Evolutionary conservation across 2,797 vertebrate genomes (phyloP).

Genomic region (Hydrocynus forskahlii): DNA sequence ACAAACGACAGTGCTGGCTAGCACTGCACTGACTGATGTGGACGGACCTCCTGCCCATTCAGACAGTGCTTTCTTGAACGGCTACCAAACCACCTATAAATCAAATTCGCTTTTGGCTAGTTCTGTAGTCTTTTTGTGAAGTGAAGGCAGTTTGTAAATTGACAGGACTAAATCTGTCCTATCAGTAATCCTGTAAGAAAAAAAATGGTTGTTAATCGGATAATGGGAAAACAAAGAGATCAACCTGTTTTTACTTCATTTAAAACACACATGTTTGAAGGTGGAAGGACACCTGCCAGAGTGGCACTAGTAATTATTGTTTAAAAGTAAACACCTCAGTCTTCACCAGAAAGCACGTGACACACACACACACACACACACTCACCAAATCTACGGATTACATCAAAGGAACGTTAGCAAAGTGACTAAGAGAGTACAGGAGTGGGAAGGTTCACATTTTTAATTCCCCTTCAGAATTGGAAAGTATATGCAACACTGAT

Average conservation of each 20-base stretch:
- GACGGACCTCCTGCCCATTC: too few species aligned
- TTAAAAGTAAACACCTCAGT: conserved; percentile 63
- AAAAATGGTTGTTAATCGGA: too few species aligned
- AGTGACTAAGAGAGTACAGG: not conserved
- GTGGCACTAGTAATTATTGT: conserved; percentile 52
- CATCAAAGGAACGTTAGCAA: not conserved
- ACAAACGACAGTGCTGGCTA: too few species aligned
- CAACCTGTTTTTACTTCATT: not conserved
- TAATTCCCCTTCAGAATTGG: not conserved
- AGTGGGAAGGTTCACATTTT: not conserved
- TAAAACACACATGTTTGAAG: conserved; percentile 39
- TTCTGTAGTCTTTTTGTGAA: too few species aligned
- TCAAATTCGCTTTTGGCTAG: too few species aligned
- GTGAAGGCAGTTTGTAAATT: too few species aligned
- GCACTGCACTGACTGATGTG: too few species aligned
- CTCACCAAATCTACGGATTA: not conserved
- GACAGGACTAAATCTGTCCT: too few species aligned
- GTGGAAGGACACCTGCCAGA: conserved; percentile 53
- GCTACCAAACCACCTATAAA: too few species aligned
- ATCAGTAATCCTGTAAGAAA: too few species aligned
- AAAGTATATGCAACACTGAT: not conserved
- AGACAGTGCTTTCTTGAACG: too few species aligned
- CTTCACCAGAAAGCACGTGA: conserved; percentile 2
- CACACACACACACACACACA: conserved; percentile 8
- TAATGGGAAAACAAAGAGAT: not conserved